Percentiles rank a stretch among this genome's conserved stretches.
Conservation (phyloP, 1,140 invertebrate species). For the Philopotamus ludificatus region DNA sequence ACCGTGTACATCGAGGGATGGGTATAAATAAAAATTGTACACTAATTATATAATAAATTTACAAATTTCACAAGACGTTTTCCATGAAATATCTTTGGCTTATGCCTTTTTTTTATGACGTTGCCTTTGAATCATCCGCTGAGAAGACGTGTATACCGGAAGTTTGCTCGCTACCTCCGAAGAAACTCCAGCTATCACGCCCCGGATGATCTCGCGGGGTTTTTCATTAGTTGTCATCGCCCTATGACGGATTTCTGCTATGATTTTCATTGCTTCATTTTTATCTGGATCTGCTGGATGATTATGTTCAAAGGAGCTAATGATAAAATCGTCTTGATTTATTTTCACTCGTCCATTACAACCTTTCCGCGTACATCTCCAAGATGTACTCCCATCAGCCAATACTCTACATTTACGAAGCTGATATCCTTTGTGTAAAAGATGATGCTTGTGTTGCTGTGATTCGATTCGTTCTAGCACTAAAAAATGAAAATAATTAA, state of each 20-base stretch:
- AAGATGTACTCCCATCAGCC: neutral
- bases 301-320: neutral
- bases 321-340: neutral
- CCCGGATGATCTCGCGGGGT: neutral
- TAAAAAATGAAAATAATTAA: too few species aligned
- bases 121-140: neutral
- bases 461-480: too few species aligned
- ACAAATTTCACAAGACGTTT: too few species aligned
- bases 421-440: neutral
- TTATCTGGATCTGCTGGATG: constrained; percentile 10
- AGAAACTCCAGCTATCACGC: neutral
- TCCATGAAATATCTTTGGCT: too few species aligned
- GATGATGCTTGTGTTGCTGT: neutral
- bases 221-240: constrained; percentile 1
- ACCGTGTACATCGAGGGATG: too few species aligned
- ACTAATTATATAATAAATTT: too few species aligned
- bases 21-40: too few species aligned
- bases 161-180: constrained; percentile 7
- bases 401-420: neutral
- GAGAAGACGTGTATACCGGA: neutral
- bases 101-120: too few species aligned
- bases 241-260: constrained; percentile 2
- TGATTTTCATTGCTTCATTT: constrained; percentile 8
- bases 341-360: neutral
- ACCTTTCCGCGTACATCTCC: constrained; percentile 5